Percentiles rank a stretch among this genome's conserved stretches.
These are phyloP conservation scores for Scolanthus callimorphus DNA, from an alignment of 92 coral and sea anemone species.

Conservation along the genomic window DNA sequence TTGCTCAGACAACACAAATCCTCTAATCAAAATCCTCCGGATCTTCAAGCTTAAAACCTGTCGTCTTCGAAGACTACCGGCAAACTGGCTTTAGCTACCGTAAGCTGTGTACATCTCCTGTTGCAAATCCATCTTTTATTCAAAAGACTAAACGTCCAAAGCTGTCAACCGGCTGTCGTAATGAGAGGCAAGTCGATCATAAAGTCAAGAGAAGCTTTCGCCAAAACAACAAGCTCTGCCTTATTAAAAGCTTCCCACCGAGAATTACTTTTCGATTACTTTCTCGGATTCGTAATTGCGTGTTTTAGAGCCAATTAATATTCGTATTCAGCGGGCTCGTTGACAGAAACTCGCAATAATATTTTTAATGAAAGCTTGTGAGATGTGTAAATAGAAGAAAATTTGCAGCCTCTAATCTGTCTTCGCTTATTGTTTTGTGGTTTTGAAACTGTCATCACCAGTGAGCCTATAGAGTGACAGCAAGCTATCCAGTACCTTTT, in stretches of 20 bases:
- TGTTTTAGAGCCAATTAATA: constrained; percentile 58
- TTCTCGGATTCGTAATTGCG: constrained; percentile 48
- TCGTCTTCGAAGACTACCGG: not conserved
- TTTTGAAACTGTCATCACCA: constrained; percentile 28
- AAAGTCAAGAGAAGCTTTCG: not conserved
- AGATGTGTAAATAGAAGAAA: constrained; percentile 54
- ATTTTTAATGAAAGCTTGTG: constrained; percentile 64
- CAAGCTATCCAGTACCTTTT: not conserved
- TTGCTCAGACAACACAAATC: too few relatives aligned
- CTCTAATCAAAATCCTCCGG: too few relatives aligned
- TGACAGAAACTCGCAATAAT: constrained; percentile 28
- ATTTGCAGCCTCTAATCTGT: constrained; percentile 23
- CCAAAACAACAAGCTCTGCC: not conserved
- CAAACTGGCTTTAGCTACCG: not conserved
- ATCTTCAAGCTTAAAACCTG: not conserved
- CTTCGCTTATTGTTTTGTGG: constrained; percentile 39
- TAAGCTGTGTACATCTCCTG: constrained; percentile 12
- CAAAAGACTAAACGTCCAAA: constrained; percentile 20
- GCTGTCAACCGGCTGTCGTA: constrained; percentile 9
- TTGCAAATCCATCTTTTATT: constrained; percentile 21
- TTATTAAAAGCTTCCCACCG: not conserved
- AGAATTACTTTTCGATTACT: not conserved
- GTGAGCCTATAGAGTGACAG: constrained; percentile 22
- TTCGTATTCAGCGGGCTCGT: constrained; percentile 43
- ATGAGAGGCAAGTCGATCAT: too few relatives aligned